Evolutionary conservation across 2,888 invertebrate genomes (phyloP).

Genomic region (Cristatella mucedo): DNA sequence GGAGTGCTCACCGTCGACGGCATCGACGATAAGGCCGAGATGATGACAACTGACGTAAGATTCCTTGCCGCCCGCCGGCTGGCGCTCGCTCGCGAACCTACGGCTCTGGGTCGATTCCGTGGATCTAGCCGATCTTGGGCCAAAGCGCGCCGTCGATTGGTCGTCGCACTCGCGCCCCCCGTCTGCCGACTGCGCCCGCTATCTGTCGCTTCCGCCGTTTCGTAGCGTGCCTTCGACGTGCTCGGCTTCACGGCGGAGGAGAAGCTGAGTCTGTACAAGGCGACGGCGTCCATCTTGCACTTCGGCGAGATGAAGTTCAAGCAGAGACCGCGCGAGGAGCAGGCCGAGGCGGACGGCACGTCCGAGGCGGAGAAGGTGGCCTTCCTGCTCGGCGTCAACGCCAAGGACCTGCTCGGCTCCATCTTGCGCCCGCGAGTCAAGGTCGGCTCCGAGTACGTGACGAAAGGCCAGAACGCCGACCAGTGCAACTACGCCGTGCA

Average conservation of each 20-base stretch:
- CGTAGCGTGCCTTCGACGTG: constrained; percentile 97
- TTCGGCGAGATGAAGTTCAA: constrained; percentile 99
- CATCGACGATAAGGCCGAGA: constrained; percentile 90
- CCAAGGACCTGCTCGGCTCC: constrained; percentile 59
- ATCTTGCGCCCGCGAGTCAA: constrained; percentile 87
- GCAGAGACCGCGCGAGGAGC: constrained; percentile 96
- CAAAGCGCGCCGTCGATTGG: no score
- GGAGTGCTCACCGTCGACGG: constrained; percentile 82
- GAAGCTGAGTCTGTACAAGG: constrained; percentile 85
- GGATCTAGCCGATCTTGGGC: no score
- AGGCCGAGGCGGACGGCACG: constrained; percentile 88
- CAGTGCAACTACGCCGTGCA: constrained; percentile 41
- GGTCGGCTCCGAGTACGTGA: constrained; percentile 89
- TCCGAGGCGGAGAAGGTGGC: constrained; percentile 38
- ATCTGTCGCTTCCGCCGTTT: no score
- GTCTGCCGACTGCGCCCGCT: no score
- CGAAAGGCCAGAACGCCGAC: constrained; percentile 92
- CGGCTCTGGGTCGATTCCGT: no score
- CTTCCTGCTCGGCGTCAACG: constrained; percentile 74
- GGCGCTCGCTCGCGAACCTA: no score
- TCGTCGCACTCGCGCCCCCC: no score
- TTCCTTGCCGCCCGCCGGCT: no score
- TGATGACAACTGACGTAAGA: constrained; percentile 39
- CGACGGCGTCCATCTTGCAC: constrained; percentile 89
- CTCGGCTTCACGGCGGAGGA: constrained; percentile 87